A percentile compares a stretch with the other conserved stretches of the same genome.
These are phyloP conservation scores for Chloroceryle amazona DNA, from an alignment of 2,797 vertebrate species.

Conservation along the genomic window DNA sequence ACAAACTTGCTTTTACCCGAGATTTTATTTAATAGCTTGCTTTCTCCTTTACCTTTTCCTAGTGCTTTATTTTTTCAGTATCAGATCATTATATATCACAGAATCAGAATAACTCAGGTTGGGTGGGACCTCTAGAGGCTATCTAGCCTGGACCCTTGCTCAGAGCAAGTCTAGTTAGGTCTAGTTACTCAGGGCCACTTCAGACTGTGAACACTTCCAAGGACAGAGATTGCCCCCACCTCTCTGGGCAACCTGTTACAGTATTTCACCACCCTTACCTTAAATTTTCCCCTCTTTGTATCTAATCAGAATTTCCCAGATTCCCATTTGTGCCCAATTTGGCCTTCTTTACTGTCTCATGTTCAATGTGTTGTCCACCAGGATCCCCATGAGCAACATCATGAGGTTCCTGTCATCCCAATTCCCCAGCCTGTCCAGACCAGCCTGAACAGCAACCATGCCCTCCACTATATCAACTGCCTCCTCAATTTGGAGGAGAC, in stretches of 20 bases:
- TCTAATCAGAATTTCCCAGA: not conserved
- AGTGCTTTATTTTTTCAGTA: not conserved
- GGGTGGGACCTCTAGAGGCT: not conserved
- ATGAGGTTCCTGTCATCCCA: not conserved
- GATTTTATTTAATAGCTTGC: not conserved
- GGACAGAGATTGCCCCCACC: not conserved
- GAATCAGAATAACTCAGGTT: not conserved
- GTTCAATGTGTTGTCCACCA: not conserved
- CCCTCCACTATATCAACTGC: not conserved
- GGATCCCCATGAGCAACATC: not conserved
- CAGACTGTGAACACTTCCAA: not conserved
- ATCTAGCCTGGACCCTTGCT: not conserved
- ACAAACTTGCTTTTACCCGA: not conserved
- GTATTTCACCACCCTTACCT: not conserved
- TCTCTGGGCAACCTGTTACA: not conserved
- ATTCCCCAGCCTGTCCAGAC: not conserved
- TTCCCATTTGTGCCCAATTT: not conserved
- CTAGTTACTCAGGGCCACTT: not conserved
- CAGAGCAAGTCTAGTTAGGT: not conserved
- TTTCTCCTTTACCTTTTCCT: not conserved
- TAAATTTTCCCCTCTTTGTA: not conserved
- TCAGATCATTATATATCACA: not conserved
- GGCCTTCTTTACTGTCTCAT: not conserved
- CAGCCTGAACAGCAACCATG: not conserved
- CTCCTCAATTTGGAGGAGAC: not conserved